These are phyloP conservation scores for Crotophaga sulcirostris DNA, from an alignment of 2,113 vertebrate species.

Conservation along the genomic window DNA sequence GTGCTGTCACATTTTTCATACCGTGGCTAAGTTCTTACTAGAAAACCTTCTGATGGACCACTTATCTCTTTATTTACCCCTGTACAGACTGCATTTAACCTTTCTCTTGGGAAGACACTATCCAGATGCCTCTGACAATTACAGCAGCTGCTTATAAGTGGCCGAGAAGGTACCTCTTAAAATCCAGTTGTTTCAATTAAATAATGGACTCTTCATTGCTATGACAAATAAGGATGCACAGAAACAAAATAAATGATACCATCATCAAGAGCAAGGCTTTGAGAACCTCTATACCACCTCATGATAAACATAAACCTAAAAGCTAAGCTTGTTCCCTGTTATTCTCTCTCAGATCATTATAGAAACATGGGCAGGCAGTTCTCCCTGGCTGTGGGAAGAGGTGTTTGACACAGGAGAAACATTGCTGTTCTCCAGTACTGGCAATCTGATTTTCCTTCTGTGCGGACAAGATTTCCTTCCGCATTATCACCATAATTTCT, in stretches of 20 bases:
- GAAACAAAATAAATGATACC: background rate
- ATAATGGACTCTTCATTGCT: background rate
- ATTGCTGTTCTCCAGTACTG: background rate
- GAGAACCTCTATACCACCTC: background rate
- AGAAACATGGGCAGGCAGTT: background rate
- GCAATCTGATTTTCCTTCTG: background rate
- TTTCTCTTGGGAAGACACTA: background rate
- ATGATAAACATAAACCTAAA: background rate
- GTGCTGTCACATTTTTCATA: slow-evolving; percentile 25
- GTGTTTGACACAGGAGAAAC: background rate
- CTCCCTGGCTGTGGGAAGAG: background rate
- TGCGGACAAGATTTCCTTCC: background rate
- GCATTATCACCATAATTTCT: background rate
- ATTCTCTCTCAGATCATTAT: background rate
- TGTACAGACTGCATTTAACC: background rate
- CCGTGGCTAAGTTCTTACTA: background rate
- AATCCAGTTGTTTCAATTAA: background rate
- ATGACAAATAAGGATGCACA: background rate
- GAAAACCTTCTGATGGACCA: background rate
- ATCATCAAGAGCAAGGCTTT: background rate
- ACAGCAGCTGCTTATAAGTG: background rate
- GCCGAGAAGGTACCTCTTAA: background rate
- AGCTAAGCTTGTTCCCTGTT: background rate
- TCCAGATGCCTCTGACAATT: background rate
- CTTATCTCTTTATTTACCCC: background rate